Conservation (phyloP, 2,888 invertebrate species). For the Metallyticus violacea region DNA sequence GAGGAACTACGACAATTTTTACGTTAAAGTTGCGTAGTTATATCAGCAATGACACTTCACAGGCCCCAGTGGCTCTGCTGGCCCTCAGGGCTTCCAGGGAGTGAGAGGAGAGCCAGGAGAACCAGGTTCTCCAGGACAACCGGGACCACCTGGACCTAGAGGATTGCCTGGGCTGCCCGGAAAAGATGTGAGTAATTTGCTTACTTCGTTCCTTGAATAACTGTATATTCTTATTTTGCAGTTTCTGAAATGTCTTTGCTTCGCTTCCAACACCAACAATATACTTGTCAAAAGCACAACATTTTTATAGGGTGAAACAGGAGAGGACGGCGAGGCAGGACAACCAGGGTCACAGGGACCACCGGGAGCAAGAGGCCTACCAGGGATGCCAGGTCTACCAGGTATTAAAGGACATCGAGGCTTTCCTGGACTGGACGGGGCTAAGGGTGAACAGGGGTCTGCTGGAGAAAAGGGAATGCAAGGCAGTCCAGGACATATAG, state of each 20-base stretch:
- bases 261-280: background rate
- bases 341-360: slow-evolving; percentile 68
- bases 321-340: slow-evolving; percentile 79
- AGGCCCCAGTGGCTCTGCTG: slow-evolving; percentile 68
- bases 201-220: background rate
- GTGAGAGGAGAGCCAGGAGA: slow-evolving; percentile 68
- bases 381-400: slow-evolving; percentile 74
- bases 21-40: too few species aligned
- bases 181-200: slow-evolving; percentile 62
- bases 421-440: slow-evolving; percentile 73
- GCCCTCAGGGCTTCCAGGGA: slow-evolving; percentile 79
- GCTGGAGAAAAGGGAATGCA: slow-evolving; percentile 72
- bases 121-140: slow-evolving; percentile 55
- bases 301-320: slow-evolving; percentile 62
- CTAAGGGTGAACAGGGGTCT: slow-evolving; percentile 76
- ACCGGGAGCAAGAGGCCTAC: slow-evolving; percentile 68
- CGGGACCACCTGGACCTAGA: slow-evolving; percentile 59
- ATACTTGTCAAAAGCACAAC: background rate
- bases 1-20: too few species aligned
- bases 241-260: background rate
- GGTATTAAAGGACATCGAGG: slow-evolving; percentile 83
- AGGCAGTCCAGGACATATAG: slow-evolving; percentile 67
- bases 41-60: slow-evolving; percentile 22
- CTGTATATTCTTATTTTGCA: background rate
- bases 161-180: slow-evolving; percentile 70